These are phyloP conservation scores for Epiblema foenella DNA, from an alignment of 2,888 invertebrate genomes.

Conservation along the genomic window DNA sequence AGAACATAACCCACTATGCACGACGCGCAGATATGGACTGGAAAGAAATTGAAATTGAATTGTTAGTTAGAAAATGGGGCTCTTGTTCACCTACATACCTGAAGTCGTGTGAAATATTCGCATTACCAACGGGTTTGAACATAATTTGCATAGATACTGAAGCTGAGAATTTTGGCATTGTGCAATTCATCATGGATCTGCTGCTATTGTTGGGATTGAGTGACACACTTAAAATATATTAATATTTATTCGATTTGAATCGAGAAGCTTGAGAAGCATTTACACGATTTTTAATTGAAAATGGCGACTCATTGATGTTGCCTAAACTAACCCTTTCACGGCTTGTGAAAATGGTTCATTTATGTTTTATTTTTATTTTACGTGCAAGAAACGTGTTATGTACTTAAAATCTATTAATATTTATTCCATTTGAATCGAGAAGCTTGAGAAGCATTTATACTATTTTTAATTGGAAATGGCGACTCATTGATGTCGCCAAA, in stretches of 20 bases:
- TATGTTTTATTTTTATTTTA: no score
- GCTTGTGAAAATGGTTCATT: no score
- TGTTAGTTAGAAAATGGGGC: not conserved
- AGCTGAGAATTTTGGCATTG: conserved; percentile 20
- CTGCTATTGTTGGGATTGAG: not conserved
- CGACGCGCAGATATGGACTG: not conserved
- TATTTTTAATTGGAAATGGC: no score
- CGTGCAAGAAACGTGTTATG: no score
- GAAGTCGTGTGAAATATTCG: conserved; percentile 37
- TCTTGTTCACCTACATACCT: conserved; percentile 28
- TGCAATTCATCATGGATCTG: not conserved
- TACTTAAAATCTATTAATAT: not conserved
- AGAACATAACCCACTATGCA: no score
- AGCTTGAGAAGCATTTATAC: not conserved
- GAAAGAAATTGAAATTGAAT: not conserved
- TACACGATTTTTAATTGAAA: no score
- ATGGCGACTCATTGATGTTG: no score
- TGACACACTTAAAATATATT: not conserved
- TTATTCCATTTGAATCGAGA: not conserved
- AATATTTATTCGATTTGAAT: not conserved
- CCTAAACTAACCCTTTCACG: no score
- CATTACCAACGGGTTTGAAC: conserved; percentile 13
- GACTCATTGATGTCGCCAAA: no score
- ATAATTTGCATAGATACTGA: conserved; percentile 25
- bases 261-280: not conserved